Evolutionary conservation across 2,888 invertebrate genomes (phyloP).

Genomic region (Tetheella fluctuosa): DNA sequence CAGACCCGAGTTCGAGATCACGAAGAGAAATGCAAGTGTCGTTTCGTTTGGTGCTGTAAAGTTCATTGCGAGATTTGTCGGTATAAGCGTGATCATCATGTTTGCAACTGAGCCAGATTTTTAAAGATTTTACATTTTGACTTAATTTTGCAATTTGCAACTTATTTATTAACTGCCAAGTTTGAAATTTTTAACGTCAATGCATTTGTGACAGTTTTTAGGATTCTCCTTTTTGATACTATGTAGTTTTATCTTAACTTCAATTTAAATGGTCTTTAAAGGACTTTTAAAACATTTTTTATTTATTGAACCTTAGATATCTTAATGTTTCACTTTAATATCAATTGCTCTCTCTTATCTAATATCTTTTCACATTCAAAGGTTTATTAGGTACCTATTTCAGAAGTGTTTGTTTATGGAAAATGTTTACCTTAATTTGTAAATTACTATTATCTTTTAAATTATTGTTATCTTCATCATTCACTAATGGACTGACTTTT

Average conservation of each 20-base stretch:
- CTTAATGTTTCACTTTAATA: neutral
- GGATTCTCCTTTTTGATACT: neutral
- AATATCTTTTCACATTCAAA: too few relatives aligned
- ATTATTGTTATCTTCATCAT: constrained; percentile 30
- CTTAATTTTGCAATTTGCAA: constrained; percentile 1
- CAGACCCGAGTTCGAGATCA: constrained; percentile 92
- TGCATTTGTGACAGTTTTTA: too few relatives aligned
- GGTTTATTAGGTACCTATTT: too few relatives aligned
- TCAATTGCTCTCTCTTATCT: neutral
- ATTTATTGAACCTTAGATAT: too few relatives aligned
- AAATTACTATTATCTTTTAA: constrained; percentile 9
- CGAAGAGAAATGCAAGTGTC: constrained; percentile 94
- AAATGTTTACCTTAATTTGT: neutral
- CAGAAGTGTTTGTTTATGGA: neutral
- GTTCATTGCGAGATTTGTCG: constrained; percentile 94
- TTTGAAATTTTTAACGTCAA: neutral
- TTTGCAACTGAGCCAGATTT: constrained; percentile 89
- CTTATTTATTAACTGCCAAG: too few relatives aligned
- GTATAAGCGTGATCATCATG: constrained; percentile 91
- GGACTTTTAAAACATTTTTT: neutral
- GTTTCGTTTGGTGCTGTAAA: constrained; percentile 96
- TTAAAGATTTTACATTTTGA: neutral
- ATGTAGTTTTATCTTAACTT: neutral
- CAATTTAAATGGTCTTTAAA: neutral
- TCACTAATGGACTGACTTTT: constrained; percentile 63